Conservation (phyloP, 2,113 vertebrate genomes). For the Hipposideros armiger region DNA sequence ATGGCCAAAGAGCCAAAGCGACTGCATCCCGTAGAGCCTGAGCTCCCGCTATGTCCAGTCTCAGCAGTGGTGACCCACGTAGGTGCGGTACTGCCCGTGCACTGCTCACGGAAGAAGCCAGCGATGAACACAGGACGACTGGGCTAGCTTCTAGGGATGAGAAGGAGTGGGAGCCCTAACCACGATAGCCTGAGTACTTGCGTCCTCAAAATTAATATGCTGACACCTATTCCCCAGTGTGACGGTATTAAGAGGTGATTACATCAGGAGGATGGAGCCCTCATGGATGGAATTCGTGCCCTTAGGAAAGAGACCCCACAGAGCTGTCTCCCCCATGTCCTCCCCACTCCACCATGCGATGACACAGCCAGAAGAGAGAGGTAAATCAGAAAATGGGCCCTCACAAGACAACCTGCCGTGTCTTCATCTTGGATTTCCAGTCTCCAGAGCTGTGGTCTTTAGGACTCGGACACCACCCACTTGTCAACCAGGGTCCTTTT, state of each 20-base stretch:
- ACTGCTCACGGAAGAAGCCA: too few relatives aligned
- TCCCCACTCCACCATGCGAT: too few relatives aligned
- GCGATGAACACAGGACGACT: background rate
- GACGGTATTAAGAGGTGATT: background rate
- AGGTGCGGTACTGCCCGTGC: fast-evolving
- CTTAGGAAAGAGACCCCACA: background rate
- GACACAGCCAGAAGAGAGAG: background rate
- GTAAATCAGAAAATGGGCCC: too few relatives aligned
- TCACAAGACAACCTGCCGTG: background rate
- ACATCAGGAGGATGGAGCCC: background rate
- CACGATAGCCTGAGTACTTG: fast-evolving
- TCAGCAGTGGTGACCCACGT: fast-evolving
- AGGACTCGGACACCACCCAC: too few relatives aligned
- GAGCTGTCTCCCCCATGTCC: background rate
- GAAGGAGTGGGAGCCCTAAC: background rate
- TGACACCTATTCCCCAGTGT: background rate
- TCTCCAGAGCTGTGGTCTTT: background rate
- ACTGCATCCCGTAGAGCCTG: background rate
- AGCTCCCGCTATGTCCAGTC: background rate
- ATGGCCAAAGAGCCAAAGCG: fast-evolving
- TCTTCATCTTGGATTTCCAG: background rate
- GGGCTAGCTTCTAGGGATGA: background rate
- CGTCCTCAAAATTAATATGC: fast-evolving
- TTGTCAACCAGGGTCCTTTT: background rate
- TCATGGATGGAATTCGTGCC: background rate